Evolutionary conservation across 2,113 vertebrate species (phyloP).

Genomic region (Brienomyrus longianalis): DNA sequence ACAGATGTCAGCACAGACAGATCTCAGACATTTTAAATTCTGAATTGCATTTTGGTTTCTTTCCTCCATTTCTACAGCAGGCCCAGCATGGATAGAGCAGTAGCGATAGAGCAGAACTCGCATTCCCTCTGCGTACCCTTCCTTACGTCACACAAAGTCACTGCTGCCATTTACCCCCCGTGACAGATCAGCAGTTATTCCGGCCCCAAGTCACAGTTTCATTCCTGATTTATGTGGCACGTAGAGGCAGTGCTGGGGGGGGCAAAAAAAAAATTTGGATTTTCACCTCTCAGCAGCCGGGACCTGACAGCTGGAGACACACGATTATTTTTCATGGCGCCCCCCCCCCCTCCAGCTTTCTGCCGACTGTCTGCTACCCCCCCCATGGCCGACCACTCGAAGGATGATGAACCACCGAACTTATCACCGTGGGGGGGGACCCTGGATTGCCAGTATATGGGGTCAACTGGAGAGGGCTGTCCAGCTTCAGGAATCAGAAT

Average conservation of each 20-base stretch:
- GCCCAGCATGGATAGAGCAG: neutral
- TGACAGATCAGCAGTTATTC: constrained; percentile 31
- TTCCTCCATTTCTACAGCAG: neutral
- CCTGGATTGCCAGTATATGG: neutral
- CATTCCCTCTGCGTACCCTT: neutral
- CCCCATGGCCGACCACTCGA: neutral
- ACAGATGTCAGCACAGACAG: neutral
- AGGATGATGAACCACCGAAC: neutral
- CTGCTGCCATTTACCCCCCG: constrained; percentile 21
- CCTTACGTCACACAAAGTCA: constrained; percentile 31
- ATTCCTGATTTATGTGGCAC: constrained; percentile 24
- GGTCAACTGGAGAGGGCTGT: neutral
- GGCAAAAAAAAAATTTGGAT: constrained; percentile 5
- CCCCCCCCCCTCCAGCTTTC: neutral
- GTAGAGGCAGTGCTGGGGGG: neutral
- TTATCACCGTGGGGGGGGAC: neutral
- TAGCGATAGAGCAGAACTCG: neutral
- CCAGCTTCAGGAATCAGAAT: neutral
- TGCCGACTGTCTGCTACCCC: neutral
- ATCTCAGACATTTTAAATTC: neutral
- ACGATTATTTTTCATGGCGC: neutral
- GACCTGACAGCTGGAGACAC: constrained; percentile 12
- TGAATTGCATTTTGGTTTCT: neutral
- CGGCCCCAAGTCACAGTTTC: constrained; percentile 4
- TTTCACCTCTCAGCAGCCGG: constrained; percentile 9